These are phyloP conservation scores for Musca domestica DNA, from an alignment of 1,140 invertebrate genomes.

Conservation along the genomic window DNA sequence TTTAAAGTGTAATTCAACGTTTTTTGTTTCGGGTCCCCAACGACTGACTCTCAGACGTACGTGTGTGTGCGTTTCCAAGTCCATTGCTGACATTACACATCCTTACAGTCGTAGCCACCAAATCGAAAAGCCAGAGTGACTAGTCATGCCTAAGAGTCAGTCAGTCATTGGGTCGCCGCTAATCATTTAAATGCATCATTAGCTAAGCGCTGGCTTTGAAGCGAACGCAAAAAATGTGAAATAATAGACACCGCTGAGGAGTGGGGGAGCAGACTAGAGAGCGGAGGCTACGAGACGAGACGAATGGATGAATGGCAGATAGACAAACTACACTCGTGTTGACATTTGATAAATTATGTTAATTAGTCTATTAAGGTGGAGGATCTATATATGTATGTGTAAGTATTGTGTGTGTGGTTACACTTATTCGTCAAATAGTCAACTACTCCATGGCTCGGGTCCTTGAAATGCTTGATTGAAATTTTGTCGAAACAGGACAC, in stretches of 20 bases:
- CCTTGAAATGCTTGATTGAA: too few species aligned
- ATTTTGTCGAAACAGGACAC: too few species aligned
- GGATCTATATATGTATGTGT: neutral
- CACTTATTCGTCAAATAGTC: neutral
- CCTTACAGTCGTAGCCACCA: too few species aligned
- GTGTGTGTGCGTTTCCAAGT: too few species aligned
- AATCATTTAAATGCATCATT: conserved; percentile 23
- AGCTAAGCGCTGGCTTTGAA: neutral
- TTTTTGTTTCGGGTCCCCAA: too few species aligned
- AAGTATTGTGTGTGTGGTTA: neutral
- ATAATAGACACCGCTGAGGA: neutral
- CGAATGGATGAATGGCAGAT: neutral
- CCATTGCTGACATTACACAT: too few species aligned
- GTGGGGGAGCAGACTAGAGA: neutral
- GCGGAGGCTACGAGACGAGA: too few species aligned
- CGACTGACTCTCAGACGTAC: too few species aligned
- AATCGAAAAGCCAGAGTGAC: neutral
- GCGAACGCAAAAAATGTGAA: neutral
- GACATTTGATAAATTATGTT: conserved; percentile 26
- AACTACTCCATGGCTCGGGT: too few species aligned
- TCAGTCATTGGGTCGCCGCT: conserved; percentile 20
- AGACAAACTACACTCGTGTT: conserved; percentile 18
- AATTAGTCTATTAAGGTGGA: conserved; percentile 20
- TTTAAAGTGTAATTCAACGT: neutral
- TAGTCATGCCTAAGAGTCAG: conserved; percentile 12